These are phyloP conservation scores for Megathymus violae DNA, from an alignment of 1,140 invertebrate species.

Conservation along the genomic window DNA sequence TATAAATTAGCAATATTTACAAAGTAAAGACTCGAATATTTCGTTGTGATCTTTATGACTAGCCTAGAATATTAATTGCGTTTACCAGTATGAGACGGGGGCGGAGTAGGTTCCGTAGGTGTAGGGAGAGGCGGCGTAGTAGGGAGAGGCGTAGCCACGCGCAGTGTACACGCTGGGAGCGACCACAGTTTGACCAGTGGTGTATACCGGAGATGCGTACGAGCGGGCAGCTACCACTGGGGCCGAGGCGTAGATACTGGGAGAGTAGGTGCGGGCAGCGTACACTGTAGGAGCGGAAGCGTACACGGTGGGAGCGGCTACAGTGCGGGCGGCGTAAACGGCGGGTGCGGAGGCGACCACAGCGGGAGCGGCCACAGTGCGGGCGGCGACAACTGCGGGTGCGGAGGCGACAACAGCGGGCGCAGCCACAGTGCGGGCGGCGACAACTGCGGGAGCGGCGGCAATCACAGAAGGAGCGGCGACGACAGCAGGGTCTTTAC, in stretches of 20 bases:
- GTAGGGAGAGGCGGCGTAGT: constrained; percentile 33
- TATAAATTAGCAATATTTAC: constrained; percentile 59
- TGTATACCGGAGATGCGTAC: constrained; percentile 39
- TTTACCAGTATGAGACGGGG: constrained; percentile 53
- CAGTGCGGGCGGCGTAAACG: constrained; percentile 38
- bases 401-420: constrained; percentile 37
- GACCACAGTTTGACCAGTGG: constrained; percentile 22
- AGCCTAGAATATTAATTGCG: constrained; percentile 5
- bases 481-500: constrained; percentile 46
- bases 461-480: constrained; percentile 37
- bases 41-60: constrained; percentile 36
- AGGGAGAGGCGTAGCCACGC: constrained; percentile 35
- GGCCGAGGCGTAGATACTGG: constrained; percentile 36
- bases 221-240: constrained; percentile 18
- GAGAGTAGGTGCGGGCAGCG: constrained; percentile 29
- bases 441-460: constrained; percentile 39
- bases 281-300: constrained; percentile 37
- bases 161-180: constrained; percentile 29
- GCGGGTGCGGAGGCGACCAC: constrained; percentile 38
- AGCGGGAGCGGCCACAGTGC: constrained; percentile 35
- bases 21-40: constrained; percentile 37
- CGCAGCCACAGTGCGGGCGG: constrained; percentile 36
- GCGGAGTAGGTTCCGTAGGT: constrained; percentile 38
- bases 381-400: constrained; percentile 40
- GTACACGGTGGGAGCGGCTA: constrained; percentile 33